A percentile compares a stretch with the other conserved stretches of the same genome.
phyloP scores from a whole-genome alignment of 1,140 invertebrate species.

The Scylla paramamosain region DNA sequence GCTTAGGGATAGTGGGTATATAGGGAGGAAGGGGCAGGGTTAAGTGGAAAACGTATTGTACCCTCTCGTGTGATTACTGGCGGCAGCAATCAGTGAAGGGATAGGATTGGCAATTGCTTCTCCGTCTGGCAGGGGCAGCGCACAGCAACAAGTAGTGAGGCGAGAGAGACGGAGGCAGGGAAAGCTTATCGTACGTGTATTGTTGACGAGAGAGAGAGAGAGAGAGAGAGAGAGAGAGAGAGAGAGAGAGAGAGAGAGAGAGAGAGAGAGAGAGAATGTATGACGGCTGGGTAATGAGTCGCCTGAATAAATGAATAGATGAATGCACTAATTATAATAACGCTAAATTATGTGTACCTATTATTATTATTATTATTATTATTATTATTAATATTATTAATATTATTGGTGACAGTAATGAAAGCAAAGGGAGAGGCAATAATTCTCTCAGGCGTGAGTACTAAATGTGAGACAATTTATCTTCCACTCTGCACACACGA shows the following conservation, averaged over 20 bases:
- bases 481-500: neutral
- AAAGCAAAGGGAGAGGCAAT: neutral
- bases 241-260: constrained; percentile 11
- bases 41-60: neutral
- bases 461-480: neutral
- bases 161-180: neutral
- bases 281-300: neutral
- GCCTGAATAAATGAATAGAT: neutral
- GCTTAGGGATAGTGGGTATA: too few species aligned
- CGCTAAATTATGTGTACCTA: too few species aligned
- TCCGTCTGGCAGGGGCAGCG: neutral
- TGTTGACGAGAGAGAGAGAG: neutral
- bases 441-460: neutral
- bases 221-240: neutral
- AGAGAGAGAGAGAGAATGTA: neutral
- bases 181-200: neutral
- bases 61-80: neutral
- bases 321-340: neutral
- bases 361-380: constrained; percentile 4
- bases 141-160: neutral
- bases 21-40: too few species aligned
- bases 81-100: neutral
- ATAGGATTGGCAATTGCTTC: neutral
- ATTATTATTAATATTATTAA: constrained; percentile 5
- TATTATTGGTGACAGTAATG: neutral